Conservation (phyloP, 2,113 vertebrate species). For the Cyphomyrus plagiostoma region DNA sequence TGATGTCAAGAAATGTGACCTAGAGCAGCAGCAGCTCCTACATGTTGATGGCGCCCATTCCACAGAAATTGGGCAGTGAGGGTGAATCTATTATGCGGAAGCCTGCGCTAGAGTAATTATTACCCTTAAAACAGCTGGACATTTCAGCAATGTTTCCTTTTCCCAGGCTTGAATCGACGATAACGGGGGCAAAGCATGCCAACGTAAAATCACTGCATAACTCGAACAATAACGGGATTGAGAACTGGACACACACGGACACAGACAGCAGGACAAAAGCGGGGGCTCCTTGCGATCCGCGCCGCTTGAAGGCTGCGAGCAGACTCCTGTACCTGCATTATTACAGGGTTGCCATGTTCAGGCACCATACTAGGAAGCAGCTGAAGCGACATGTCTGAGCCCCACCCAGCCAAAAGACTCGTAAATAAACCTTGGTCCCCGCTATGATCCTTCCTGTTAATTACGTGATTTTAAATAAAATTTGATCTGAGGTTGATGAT, state of each 20-base stretch:
- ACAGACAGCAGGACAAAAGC: neutral
- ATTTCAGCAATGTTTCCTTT: neutral
- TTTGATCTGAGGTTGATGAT: neutral
- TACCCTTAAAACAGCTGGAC: neutral
- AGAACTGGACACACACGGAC: neutral
- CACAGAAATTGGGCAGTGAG: neutral
- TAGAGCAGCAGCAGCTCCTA: neutral
- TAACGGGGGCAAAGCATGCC: neutral
- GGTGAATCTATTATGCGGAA: neutral
- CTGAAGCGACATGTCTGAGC: neutral
- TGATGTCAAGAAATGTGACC: neutral
- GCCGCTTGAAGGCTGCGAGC: neutral
- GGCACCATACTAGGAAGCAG: neutral
- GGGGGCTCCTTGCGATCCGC: neutral
- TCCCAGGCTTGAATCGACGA: neutral
- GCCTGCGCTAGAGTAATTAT: neutral
- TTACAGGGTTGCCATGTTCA: neutral
- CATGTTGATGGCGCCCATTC: neutral
- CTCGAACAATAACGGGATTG: neutral
- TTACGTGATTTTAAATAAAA: neutral
- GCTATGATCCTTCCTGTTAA: neutral
- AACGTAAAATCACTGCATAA: neutral
- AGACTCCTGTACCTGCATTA: neutral
- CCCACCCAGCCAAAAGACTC: neutral
- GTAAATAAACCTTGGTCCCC: neutral